Conservation (phyloP, 2,113 vertebrate species). For the Aptenodytes patagonicus region DNA sequence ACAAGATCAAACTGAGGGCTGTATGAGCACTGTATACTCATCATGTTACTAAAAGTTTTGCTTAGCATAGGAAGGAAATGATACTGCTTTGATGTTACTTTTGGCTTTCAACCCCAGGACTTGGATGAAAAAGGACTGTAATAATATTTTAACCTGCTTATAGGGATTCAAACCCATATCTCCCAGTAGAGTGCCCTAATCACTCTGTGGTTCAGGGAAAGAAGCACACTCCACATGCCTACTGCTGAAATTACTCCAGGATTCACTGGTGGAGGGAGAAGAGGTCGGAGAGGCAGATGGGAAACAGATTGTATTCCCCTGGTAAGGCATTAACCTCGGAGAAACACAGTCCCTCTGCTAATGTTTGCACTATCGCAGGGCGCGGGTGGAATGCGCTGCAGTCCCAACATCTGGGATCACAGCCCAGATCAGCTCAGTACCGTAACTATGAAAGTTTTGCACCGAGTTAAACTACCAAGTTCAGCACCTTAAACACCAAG, state of each 20-base stretch:
- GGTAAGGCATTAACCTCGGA: constrained; percentile 28
- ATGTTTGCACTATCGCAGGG: neutral
- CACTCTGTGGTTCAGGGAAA: neutral
- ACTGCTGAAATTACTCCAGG: constrained; percentile 31
- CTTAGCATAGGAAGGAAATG: constrained; percentile 22
- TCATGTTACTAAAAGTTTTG: neutral
- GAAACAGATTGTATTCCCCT: constrained; percentile 45
- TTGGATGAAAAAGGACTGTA: constrained; percentile 19
- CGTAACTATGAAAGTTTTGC: neutral
- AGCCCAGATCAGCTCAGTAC: neutral
- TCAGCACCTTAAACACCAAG: neutral
- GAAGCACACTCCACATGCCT: constrained; percentile 27
- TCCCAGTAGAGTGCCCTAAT: constrained; percentile 4
- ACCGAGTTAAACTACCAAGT: neutral
- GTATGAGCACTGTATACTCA: neutral
- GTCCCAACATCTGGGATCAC: constrained; percentile 22
- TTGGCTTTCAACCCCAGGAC: neutral
- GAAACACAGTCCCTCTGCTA: constrained; percentile 33
- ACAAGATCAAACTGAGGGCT: neutral
- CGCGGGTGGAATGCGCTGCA: constrained; percentile 26
- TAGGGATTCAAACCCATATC: neutral
- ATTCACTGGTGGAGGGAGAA: neutral
- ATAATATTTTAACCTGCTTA: constrained; percentile 49
- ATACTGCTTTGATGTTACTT: constrained; percentile 39
- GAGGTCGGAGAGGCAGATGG: constrained; percentile 5